phyloP scores from a whole-genome alignment of 2,888 invertebrate species.

The Synanthedon vespiformis region DNA sequence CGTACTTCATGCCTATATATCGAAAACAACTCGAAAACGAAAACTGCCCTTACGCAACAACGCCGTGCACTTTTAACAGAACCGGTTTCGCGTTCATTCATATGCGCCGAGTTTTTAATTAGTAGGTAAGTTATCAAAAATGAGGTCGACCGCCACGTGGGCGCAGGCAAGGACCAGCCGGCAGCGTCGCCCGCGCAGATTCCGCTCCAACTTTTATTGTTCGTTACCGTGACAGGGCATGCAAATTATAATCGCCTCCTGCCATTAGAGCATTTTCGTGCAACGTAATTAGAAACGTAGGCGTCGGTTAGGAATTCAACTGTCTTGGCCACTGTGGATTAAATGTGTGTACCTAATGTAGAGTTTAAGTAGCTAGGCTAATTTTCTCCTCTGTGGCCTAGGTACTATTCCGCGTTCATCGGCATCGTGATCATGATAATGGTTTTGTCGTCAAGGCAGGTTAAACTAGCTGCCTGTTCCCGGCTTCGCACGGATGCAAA shows the following conservation, averaged over 20 bases:
- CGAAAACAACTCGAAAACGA: too few species aligned
- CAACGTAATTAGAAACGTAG: slow-evolving; percentile 1
- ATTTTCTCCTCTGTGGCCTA: too few species aligned
- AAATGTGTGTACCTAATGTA: background rate
- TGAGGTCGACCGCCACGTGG: background rate
- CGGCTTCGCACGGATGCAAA: too few species aligned
- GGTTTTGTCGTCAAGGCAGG: too few species aligned
- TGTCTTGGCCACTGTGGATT: background rate
- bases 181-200: slow-evolving; percentile 23
- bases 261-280: slow-evolving; percentile 48
- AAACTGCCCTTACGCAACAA: too few species aligned
- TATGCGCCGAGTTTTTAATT: background rate
- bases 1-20: too few species aligned
- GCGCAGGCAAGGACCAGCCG: slow-evolving; percentile 9
- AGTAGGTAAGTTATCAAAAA: background rate
- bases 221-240: slow-evolving; percentile 34
- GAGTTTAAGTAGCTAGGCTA: too few species aligned
- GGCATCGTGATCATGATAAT: too few species aligned
- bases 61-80: background rate
- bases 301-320: slow-evolving; percentile 2
- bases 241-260: slow-evolving; percentile 36
- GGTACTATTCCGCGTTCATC: too few species aligned
- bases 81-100: background rate
- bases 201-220: slow-evolving; percentile 14
- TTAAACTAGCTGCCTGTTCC: too few species aligned